Conservation (phyloP, 2,797 vertebrate species). For the Phoxinus dragarum region DNA sequence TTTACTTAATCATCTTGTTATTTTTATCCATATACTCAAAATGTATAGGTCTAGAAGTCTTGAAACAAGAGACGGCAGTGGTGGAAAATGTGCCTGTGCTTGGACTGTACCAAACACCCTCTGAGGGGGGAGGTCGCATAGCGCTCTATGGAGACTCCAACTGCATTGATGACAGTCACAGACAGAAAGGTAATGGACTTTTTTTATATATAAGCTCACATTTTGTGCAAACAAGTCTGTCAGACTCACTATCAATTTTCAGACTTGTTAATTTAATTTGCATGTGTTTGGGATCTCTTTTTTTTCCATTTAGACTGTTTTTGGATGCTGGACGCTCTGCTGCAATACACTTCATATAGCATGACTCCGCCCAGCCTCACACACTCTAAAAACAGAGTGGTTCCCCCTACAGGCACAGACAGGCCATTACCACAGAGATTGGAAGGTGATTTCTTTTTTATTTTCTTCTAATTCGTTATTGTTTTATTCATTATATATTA, state of each 20-base stretch:
- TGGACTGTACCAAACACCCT: constrained; percentile 92
- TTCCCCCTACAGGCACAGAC: constrained; percentile 83
- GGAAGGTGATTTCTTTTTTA: constrained; percentile 82
- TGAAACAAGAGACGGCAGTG: constrained; percentile 93
- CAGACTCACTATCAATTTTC: background rate
- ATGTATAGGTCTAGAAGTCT: constrained; percentile 89
- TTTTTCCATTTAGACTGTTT: constrained; percentile 87
- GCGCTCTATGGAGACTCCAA: constrained; percentile 96
- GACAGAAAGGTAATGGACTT: constrained; percentile 88
- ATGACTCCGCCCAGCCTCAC: constrained; percentile 94
- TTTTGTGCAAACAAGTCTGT: background rate
- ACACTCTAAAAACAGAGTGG: constrained; percentile 89
- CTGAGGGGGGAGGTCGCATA: constrained; percentile 91
- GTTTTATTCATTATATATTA: background rate
- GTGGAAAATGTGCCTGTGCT: constrained; percentile 93
- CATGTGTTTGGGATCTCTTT: background rate
- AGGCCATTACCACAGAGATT: constrained; percentile 87
- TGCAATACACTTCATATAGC: constrained; percentile 94
- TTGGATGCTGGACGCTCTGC: constrained; percentile 94
- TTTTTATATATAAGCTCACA: background rate
- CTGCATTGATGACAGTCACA: constrained; percentile 97
- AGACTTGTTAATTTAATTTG: background rate
- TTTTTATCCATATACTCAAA: constrained; percentile 41
- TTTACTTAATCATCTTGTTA: constrained; percentile 11
- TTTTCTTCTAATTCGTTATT: background rate